Conservation (phyloP, 2,888 invertebrate species). For the Andrena marginata region DNA sequence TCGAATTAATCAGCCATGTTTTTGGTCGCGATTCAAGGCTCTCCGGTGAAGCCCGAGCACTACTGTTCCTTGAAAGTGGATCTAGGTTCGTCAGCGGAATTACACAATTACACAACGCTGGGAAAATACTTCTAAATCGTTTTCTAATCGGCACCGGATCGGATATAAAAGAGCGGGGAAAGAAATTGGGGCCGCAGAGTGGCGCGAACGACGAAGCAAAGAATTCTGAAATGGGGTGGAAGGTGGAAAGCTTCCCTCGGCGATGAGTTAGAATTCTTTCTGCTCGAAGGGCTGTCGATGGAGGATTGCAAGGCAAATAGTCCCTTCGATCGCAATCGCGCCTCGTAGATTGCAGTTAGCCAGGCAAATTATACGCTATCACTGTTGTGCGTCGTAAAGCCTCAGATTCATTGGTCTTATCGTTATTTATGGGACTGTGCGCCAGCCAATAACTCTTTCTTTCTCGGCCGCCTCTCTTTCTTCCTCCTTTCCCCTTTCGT, state of each 20-base stretch:
- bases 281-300: too few species aligned
- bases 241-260: too few species aligned
- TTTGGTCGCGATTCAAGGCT: slow-evolving; percentile 30
- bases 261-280: too few species aligned
- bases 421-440: slow-evolving; percentile 60
- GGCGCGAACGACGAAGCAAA: too few species aligned
- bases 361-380: slow-evolving; percentile 79
- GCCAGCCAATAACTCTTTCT: slow-evolving; percentile 38
- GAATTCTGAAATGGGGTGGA: too few species aligned
- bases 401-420: slow-evolving; percentile 72
- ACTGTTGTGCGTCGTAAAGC: slow-evolving; percentile 76
- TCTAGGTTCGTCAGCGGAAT: not conserved
- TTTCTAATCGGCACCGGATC: too few species aligned
- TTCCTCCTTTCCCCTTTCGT: slow-evolving; percentile 18
- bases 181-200: too few species aligned
- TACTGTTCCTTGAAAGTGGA: slow-evolving; percentile 2
- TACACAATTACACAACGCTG: not conserved
- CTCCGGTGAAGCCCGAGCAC: not conserved
- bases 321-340: slow-evolving; percentile 35
- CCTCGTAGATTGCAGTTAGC: slow-evolving; percentile 58
- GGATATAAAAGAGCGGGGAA: too few species aligned
- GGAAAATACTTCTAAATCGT: too few species aligned
- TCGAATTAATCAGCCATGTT: slow-evolving; percentile 27
- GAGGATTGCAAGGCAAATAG: slow-evolving; percentile 2
- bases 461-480: slow-evolving; percentile 27